phyloP scores from a whole-genome alignment of 2,797 vertebrate species.

The Miichthys miiuy region DNA sequence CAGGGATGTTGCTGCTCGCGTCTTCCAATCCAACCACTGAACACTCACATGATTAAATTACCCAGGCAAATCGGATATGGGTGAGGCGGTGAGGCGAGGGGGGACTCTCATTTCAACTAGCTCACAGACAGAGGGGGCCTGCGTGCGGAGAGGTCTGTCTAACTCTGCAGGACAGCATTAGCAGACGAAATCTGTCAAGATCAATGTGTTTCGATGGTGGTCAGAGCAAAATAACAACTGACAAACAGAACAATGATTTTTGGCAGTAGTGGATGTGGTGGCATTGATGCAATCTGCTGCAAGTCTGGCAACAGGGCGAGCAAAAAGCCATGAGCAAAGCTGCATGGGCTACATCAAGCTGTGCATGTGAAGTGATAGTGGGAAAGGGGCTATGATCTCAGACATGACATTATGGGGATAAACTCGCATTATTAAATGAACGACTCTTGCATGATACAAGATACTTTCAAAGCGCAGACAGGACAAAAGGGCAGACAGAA shows the following conservation, averaged over 20 bases:
- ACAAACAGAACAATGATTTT: slow-evolving; percentile 59
- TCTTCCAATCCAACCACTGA: slow-evolving; percentile 64
- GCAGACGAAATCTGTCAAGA: slow-evolving; percentile 34
- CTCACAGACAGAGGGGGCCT: slow-evolving; percentile 2
- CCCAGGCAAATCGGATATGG: slow-evolving; percentile 52
- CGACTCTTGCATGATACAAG: background rate
- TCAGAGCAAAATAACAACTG: slow-evolving; percentile 47
- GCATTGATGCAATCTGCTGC: slow-evolving; percentile 77
- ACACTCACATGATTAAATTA: slow-evolving; percentile 71
- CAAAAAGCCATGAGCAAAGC: slow-evolving; percentile 52
- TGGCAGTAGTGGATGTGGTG: slow-evolving; percentile 47
- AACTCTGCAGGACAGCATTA: slow-evolving; percentile 19
- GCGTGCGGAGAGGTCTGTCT: background rate
- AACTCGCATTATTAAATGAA: slow-evolving; percentile 23
- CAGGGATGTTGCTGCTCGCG: slow-evolving; percentile 36
- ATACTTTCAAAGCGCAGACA: slow-evolving; percentile 19
- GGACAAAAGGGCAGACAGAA: slow-evolving; percentile 1
- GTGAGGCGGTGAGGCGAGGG: background rate
- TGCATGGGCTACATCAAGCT: slow-evolving; percentile 40
- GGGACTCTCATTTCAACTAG: slow-evolving; percentile 20
- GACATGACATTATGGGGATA: slow-evolving; percentile 14
- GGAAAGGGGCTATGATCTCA: slow-evolving; percentile 32
- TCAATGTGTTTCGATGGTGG: slow-evolving; percentile 32
- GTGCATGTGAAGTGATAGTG: slow-evolving; percentile 37
- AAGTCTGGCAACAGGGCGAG: slow-evolving; percentile 57